Percentiles rank a stretch among this genome's conserved stretches.
Conservation (phyloP, 2,113 vertebrate genomes). For the Pica pica region DNA sequence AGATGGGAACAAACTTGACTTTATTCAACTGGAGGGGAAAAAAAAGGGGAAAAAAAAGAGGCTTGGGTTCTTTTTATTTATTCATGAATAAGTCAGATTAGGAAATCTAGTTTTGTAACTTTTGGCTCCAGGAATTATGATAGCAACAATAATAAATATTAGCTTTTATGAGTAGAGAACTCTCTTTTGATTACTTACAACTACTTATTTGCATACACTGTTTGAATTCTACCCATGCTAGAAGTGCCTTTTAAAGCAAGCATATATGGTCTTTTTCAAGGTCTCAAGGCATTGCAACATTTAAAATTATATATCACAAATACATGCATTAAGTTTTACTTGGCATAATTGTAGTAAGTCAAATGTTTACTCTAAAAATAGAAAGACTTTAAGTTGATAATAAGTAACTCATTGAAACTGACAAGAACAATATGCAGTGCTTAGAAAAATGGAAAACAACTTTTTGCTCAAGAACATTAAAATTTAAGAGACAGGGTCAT, state of each 20-base stretch:
- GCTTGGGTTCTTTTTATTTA: neutral
- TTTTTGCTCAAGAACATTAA: neutral
- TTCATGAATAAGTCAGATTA: neutral
- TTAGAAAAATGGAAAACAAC: neutral
- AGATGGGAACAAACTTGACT: neutral
- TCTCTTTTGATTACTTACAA: neutral
- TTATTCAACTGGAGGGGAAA: neutral
- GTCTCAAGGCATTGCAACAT: neutral
- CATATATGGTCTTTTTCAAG: neutral
- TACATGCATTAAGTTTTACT: neutral
- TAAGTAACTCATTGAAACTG: neutral
- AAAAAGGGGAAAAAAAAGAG: neutral
- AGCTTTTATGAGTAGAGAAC: neutral
- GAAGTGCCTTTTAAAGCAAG: neutral
- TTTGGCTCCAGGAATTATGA: neutral
- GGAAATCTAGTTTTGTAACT: neutral
- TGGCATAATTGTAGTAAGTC: neutral
- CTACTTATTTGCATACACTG: neutral
- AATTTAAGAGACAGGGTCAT: neutral
- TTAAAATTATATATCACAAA: neutral
- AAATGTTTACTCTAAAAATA: neutral
- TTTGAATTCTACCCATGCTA: neutral
- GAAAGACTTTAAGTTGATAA: neutral
- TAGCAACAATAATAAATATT: conserved; percentile 9
- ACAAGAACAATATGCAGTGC: neutral